phyloP scores from a whole-genome alignment of 2,113 vertebrate genomes.

The Leptobrachium leishanense region DNA sequence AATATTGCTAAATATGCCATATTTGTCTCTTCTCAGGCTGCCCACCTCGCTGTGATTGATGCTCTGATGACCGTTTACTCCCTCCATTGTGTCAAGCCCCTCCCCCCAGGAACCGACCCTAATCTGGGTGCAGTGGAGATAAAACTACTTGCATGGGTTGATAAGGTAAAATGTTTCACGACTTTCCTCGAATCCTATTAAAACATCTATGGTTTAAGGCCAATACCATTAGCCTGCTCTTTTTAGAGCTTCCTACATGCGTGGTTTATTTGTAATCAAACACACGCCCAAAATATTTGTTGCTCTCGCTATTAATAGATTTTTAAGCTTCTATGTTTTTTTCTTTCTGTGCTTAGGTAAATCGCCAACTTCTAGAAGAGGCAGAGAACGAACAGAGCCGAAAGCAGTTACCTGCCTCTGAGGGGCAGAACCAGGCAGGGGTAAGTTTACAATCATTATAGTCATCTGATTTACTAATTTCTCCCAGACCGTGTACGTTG shows the following conservation, averaged over 20 bases:
- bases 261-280: too few relatives aligned
- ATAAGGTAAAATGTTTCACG: conserved; percentile 66
- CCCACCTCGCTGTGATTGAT: conserved; percentile 84
- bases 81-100: conserved; percentile 73
- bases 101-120: conserved; percentile 60
- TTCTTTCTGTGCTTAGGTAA: conserved; percentile 64
- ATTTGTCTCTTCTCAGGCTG: conserved; percentile 64
- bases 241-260: neutral
- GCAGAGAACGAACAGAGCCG: conserved; percentile 68
- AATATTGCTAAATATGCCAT: too few relatives aligned
- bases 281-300: too few relatives aligned
- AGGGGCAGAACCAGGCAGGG: conserved; percentile 73
- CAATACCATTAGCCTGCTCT: neutral
- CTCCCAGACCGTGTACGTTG: too few relatives aligned
- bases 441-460: conserved; percentile 60
- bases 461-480: too few relatives aligned
- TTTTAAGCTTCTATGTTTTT: too few relatives aligned
- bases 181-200: neutral
- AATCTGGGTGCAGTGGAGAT: conserved; percentile 70
- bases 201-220: neutral
- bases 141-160: conserved; percentile 81
- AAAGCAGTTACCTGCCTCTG: conserved; percentile 59
- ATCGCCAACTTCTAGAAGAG: conserved; percentile 74
- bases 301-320: too few relatives aligned
- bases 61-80: conserved; percentile 80